Percentiles rank a stretch among this genome's conserved stretches.
Evolutionary conservation across 2,797 vertebrate species (phyloP).

Genomic region (Chelon auratus): DNA sequence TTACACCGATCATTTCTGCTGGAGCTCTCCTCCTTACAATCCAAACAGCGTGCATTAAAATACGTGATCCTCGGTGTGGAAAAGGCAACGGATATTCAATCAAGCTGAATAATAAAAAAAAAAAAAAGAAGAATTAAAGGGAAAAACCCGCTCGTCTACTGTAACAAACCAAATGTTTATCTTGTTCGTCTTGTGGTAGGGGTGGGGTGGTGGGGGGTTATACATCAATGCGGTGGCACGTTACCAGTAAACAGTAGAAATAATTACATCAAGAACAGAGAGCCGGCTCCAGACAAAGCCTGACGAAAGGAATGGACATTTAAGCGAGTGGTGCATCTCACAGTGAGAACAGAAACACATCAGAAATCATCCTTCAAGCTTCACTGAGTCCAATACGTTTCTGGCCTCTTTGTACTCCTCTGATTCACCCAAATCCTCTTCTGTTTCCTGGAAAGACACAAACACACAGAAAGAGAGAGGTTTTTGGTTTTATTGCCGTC

Average conservation of each 20-base stretch:
- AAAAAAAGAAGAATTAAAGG: not conserved
- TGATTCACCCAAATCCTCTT: constrained; percentile 91
- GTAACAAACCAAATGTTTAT: constrained; percentile 51
- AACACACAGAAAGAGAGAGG: constrained; percentile 44
- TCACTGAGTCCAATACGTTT: constrained; percentile 90
- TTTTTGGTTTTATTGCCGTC: constrained; percentile 15
- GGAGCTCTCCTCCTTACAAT: too few relatives aligned
- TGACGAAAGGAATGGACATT: constrained; percentile 86
- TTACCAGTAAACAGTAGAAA: constrained; percentile 61
- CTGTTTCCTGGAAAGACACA: constrained; percentile 88
- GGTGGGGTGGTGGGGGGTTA: constrained; percentile 26
- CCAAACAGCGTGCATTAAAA: too few relatives aligned
- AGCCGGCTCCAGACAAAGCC: constrained; percentile 62
- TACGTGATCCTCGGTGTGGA: too few relatives aligned
- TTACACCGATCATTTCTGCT: too few relatives aligned
- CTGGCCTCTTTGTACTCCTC: constrained; percentile 93
- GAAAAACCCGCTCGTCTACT: not conserved
- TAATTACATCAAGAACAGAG: constrained; percentile 62
- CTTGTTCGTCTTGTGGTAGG: constrained; percentile 34
- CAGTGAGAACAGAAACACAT: constrained; percentile 61
- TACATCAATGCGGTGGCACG: constrained; percentile 36
- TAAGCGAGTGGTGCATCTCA: constrained; percentile 74
- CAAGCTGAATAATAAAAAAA: too few relatives aligned
- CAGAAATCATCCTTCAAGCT: constrained; percentile 90
- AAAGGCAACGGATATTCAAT: too few relatives aligned